These are phyloP conservation scores for Gymnocephalus cernua DNA, from an alignment of 2,113 vertebrate genomes.

Conservation along the genomic window DNA sequence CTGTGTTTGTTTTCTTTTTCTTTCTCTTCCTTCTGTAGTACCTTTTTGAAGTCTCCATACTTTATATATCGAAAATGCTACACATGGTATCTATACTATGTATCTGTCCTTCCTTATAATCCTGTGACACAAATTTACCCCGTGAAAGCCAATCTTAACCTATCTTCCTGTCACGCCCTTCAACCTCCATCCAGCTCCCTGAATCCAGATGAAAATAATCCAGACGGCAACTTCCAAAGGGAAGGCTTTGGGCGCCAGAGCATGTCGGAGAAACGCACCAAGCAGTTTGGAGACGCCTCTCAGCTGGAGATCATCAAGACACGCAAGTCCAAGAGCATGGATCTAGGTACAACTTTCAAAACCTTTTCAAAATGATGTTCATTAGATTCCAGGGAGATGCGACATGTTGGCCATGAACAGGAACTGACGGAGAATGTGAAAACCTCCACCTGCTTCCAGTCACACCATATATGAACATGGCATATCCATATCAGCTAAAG, in stretches of 20 bases:
- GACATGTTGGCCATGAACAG: background rate
- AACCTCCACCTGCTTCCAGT: background rate
- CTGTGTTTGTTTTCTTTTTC: background rate
- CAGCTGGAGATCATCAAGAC: constrained; percentile 98
- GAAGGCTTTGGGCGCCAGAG: constrained; percentile 99
- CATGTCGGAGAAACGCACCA: constrained; percentile 99
- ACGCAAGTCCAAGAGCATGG: constrained; percentile 99
- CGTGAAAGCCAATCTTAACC: constrained; percentile 15
- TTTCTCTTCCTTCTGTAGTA: background rate
- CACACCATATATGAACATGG: background rate
- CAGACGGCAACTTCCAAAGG: constrained; percentile 90
- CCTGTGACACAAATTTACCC: background rate
- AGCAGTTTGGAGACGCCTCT: constrained; percentile 94
- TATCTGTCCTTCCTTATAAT: background rate
- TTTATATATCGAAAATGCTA: background rate
- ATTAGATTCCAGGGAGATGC: background rate
- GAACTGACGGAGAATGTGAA: background rate
- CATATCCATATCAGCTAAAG: no score
- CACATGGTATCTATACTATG: background rate
- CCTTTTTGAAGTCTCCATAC: background rate
- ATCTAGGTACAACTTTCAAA: constrained; percentile 89
- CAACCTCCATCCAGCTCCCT: constrained; percentile 82
- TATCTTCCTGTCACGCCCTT: background rate
- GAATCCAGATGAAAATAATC: constrained; percentile 88
- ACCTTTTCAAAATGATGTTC: background rate